Evolutionary conservation across 2,113 vertebrate species (phyloP), one percentile per base, ranked within the genome.

Genomic region (Nettapus auritus): DNA sequence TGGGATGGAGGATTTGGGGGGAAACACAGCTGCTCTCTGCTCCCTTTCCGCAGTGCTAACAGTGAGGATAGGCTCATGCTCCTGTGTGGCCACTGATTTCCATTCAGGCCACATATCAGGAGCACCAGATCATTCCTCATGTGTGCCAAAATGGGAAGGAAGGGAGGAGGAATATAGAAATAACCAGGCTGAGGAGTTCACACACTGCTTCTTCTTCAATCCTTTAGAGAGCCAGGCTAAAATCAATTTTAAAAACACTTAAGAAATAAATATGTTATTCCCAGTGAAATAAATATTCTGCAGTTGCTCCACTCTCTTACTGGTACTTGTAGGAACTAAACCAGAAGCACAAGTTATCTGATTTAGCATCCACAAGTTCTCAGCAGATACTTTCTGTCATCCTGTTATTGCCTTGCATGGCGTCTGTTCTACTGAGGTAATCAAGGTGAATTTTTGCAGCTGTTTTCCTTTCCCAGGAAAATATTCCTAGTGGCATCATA

Each of bases 361-460:
- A 63, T 77, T 86, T 77, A 90, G 50, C 46, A 66, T 53, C 64
- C 18, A 19, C 33, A 31, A 38, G 20, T 77, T 82, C 75, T 86
- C 82, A 73, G 85, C 63, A 80, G 25, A 46, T 78, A 33, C 62
- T 71, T 83, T 76, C 50, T 71, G 15, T 20, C 22, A 28, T 59
- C 33, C 67, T 70, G 17, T 63, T 86, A 33, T 31, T 86, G 38
- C 42, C 38, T 70, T 63, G 56, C 52, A 36, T 17, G 44, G 26
- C 83, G 48, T 78, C 42, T 11, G 17, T 56, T 69, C 67, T 80
- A 56, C 7, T 0, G 1, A 46, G 46, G n/a, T 53, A 87, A 95
- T 88, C 40, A 56, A 57, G 55, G 56, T 17, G 56, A 83, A 68
- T 56, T 92, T 94, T 71, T 92, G 62, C 50, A 82, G 46, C 21